phyloP scores from a whole-genome alignment of 35 echinoderm and acorn worm genomes.

The Hemicentrotus pulcherrimus region DNA sequence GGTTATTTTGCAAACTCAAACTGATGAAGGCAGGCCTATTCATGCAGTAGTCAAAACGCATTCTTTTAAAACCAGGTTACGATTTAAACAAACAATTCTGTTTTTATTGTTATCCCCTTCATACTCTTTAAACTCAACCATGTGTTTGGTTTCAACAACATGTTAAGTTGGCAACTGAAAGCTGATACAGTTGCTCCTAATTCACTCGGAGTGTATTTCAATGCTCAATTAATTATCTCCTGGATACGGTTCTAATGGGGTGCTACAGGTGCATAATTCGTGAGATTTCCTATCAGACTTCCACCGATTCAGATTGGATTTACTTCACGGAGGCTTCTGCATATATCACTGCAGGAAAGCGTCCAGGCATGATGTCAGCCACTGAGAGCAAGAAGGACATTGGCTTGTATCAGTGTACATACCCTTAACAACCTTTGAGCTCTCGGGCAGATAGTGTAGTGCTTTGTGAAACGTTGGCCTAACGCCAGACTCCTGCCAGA shows the following conservation, averaged over 20 bases:
- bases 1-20: too few species aligned
- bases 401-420: background rate
- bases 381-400: background rate
- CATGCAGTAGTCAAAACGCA: background rate
- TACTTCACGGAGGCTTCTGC: background rate
- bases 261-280: constrained; percentile 3
- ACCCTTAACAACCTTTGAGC: background rate
- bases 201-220: background rate
- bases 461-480: background rate
- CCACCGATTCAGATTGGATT: background rate
- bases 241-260: background rate
- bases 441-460: background rate
- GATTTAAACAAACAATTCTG: background rate
- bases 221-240: background rate
- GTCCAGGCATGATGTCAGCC: background rate
- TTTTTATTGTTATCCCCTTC: background rate
- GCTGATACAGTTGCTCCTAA: background rate
- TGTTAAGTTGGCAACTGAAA: background rate
- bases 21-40: background rate
- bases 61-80: background rate
- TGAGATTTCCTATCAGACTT: background rate
- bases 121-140: background rate
- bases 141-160: background rate
- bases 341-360: background rate
- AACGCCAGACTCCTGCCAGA: background rate